A percentile compares a stretch with the other conserved stretches of the same genome.
Evolutionary conservation across 2,888 invertebrate species (phyloP).

Genomic region (Apocheima hispidaria): DNA sequence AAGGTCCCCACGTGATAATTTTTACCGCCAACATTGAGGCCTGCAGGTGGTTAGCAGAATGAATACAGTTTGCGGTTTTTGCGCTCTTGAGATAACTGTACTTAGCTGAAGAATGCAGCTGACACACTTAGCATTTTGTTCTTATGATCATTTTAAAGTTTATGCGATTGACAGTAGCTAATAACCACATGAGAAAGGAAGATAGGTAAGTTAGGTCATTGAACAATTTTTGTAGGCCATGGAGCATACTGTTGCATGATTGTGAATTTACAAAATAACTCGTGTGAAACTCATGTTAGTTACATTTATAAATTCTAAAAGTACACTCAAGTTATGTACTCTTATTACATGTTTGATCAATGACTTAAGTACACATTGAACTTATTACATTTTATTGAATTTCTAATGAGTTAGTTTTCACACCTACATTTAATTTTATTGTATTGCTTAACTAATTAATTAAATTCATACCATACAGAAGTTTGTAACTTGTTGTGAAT

Average conservation of each 20-base stretch:
- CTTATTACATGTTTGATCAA: too few relatives aligned
- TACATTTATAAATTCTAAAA: too few relatives aligned
- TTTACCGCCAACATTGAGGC: slow-evolving; percentile 35
- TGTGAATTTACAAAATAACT: neutral
- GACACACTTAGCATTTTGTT: slow-evolving; percentile 56
- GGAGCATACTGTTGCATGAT: neutral
- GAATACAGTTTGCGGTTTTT: slow-evolving; percentile 46
- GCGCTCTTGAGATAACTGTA: slow-evolving; percentile 57
- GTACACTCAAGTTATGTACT: too few relatives aligned
- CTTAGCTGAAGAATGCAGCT: slow-evolving; percentile 58
- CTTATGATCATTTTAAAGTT: slow-evolving; percentile 35
- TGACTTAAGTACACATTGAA: too few relatives aligned
- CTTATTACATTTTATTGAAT: too few relatives aligned
- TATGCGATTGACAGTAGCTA: slow-evolving; percentile 9
- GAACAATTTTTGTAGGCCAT: slow-evolving; percentile 4
- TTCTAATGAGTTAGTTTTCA: too few relatives aligned
- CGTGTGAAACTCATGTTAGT: too few relatives aligned
- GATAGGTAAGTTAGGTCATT: slow-evolving; percentile 5
- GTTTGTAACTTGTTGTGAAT: too few relatives aligned
- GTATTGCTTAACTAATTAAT: too few relatives aligned
- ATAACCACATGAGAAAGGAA: neutral
- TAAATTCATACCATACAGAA: too few relatives aligned
- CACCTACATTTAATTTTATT: too few relatives aligned
- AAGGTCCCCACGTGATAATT: slow-evolving; percentile 28
- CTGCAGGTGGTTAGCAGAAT: slow-evolving; percentile 10